Base-by-base conservation (phyloP, 2,888 invertebrate genomes). In the Abscondita cerata region DNA sequence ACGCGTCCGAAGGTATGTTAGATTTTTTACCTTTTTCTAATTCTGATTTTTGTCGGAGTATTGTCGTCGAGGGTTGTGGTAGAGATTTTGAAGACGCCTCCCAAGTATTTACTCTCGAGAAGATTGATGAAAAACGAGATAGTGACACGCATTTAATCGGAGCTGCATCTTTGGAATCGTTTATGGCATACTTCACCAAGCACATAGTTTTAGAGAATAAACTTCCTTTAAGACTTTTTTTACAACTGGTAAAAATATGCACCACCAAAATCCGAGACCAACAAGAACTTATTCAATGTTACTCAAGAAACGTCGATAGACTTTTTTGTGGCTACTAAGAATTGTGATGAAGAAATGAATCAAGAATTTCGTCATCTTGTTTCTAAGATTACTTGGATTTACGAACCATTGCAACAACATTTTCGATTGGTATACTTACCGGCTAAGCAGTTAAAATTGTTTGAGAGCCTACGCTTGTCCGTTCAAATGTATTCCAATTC, bases 401-500 rank as follows among this genome's bases (percentile, higher is more conserved):
- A 92, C 72, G 83, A 85, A 61, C 73, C 81, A n/a, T 74, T 93
- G 2, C 86, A 86, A 20, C 82, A 86, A 62, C 89, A 91, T 78
- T 93, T 89, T 76, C 85, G 87, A 40, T 78, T 92, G 34, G 82
- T 86, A 18, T 82, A 86, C 70, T 70, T 84, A 1, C 80, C 89
- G n/a, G 89, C 91, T 12, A 73, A 82, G n/a, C 78, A 85, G 59
- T 77, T 95, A 1, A 74, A 81, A 1, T 76, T 81, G 36, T 85
- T 88, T 75, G 95, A 95, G 78, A 86, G 87, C 58, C 80, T 91
- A 20, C 83, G 89, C 64, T 80, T 89, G 0, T 85, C 85, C 1
- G 83, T 94, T 67, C 89, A 94, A 80, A 86, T 93, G 82, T 93
- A 86, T 83, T 92, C 93, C 0, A 83, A 85, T 8, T 83, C 85